phyloP scores from a whole-genome alignment of 2,797 vertebrate species.

The Liasis olivaceus region DNA sequence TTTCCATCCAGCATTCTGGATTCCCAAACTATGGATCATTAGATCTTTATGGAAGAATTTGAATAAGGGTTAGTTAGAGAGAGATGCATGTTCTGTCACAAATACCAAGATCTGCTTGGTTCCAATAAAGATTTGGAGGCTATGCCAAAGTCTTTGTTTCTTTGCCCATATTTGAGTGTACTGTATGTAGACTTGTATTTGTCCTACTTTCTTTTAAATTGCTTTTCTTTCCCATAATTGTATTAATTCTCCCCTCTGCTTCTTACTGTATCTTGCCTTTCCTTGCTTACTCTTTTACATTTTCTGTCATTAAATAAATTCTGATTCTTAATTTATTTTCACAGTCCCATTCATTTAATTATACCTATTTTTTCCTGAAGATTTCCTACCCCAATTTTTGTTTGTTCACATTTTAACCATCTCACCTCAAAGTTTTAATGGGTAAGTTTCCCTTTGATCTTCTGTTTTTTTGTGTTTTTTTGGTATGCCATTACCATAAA shows the following conservation, averaged over 20 bases:
- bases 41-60: not conserved
- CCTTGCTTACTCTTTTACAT: not conserved
- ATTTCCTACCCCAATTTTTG: not conserved
- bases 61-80: not conserved
- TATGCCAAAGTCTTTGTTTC: not conserved
- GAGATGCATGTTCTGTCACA: not conserved
- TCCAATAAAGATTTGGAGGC: not conserved
- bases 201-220: not conserved
- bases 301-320: not conserved
- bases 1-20: not conserved
- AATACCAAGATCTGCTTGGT: not conserved
- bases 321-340: not conserved
- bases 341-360: not conserved
- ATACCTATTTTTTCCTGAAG: not conserved
- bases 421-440: not conserved
- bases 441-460: not conserved
- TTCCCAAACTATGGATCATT: too few relatives aligned
- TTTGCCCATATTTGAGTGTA: not conserved
- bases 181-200: not conserved
- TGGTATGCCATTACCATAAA: not conserved
- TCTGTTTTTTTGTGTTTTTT: not conserved
- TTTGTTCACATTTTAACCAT: not conserved
- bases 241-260: not conserved
- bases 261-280: not conserved
- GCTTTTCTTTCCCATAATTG: not conserved